These are phyloP conservation scores for Nesospiza acunhae DNA, from an alignment of 2,113 vertebrate species.

Conservation along the genomic window DNA sequence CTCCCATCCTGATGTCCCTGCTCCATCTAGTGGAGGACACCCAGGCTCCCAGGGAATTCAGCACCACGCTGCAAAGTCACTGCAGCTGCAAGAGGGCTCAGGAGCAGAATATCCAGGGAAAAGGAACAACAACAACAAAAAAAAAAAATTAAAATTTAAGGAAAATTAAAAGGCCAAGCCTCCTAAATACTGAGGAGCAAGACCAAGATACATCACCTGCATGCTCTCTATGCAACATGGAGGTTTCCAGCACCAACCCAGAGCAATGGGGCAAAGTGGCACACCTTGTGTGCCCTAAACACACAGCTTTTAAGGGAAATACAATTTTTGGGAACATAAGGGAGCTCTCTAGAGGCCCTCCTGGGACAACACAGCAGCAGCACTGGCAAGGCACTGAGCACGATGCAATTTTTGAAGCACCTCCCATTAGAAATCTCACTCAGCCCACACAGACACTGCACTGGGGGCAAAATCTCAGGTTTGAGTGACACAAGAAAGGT, in stretches of 20 bases:
- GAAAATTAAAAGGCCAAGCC: background rate
- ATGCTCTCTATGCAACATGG: fast-evolving
- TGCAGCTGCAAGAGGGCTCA: background rate
- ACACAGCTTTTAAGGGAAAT: background rate
- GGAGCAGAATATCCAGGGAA: background rate
- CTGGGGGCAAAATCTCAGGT: background rate
- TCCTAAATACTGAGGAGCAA: background rate
- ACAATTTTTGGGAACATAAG: background rate
- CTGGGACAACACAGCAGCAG: background rate
- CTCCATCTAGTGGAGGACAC: constrained; percentile 66
- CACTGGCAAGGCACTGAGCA: background rate
- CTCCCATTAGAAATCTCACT: background rate
- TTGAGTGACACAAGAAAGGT: background rate
- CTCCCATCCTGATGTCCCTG: constrained; percentile 31
- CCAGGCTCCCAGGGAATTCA: background rate
- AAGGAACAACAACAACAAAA: background rate
- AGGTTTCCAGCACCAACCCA: background rate
- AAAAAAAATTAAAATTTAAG: background rate
- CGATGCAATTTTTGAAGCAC: background rate
- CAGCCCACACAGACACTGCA: background rate
- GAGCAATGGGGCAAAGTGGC: background rate
- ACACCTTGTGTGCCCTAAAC: background rate
- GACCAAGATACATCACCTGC: background rate
- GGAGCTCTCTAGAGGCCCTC: background rate
- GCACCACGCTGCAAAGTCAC: background rate